Percentiles rank a stretch among this genome's conserved stretches.
Conservation (phyloP, 2,113 vertebrate species). For the Datnioides undecimradiatus region DNA sequence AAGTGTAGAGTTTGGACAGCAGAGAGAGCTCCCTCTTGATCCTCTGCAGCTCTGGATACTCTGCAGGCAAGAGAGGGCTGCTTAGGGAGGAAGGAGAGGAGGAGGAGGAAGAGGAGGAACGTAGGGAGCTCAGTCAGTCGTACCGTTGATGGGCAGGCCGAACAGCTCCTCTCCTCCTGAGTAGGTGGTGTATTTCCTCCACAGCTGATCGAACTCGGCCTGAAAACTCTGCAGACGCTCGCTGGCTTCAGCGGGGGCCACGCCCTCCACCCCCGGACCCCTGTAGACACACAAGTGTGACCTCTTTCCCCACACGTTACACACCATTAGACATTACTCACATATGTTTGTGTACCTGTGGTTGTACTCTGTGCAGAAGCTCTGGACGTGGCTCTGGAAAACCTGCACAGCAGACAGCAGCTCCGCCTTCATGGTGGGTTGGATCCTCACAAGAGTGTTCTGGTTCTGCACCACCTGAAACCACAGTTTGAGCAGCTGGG, state of each 20-base stretch:
- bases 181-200: conserved; percentile 85
- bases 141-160: conserved; percentile 86
- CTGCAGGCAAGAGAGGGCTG: conserved; percentile 67
- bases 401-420: conserved; percentile 79
- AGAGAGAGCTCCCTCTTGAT: conserved; percentile 86
- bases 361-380: conserved; percentile 84
- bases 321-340: neutral
- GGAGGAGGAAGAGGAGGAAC: accelerated
- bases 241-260: conserved; percentile 85
- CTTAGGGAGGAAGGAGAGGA: neutral
- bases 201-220: conserved; percentile 86
- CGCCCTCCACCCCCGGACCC: conserved; percentile 81
- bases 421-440: conserved; percentile 86
- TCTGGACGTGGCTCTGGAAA: conserved; percentile 77
- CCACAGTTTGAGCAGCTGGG: no score
- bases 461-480: conserved; percentile 84
- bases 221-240: conserved; percentile 87
- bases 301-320: accelerated
- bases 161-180: conserved; percentile 88
- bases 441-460: conserved; percentile 83
- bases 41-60: conserved; percentile 87
- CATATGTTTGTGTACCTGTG: conserved; percentile 72
- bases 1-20: conserved; percentile 86
- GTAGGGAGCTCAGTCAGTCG: neutral
- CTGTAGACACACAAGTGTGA: conserved; percentile 56